Conservation (phyloP, 2,113 vertebrate species). For the Perognathus longimembris region DNA sequence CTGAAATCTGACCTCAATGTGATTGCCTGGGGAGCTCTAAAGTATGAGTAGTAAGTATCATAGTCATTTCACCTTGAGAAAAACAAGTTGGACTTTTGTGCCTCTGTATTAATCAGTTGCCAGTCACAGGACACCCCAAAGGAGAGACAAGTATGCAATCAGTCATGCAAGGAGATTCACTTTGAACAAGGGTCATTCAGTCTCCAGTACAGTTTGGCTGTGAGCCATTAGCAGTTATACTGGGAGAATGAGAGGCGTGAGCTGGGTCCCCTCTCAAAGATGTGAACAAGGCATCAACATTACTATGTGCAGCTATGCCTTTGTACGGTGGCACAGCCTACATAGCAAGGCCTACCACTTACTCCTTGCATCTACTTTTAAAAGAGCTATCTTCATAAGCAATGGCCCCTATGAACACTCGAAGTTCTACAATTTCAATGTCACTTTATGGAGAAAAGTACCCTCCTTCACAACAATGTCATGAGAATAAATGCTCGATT, state of each 20-base stretch:
- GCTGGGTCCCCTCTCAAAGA: background rate
- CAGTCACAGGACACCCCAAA: background rate
- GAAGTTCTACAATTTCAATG: constrained; percentile 4
- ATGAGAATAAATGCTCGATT: background rate
- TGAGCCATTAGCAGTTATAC: background rate
- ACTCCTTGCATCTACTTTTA: background rate
- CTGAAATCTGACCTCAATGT: background rate
- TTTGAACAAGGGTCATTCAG: background rate
- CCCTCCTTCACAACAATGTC: background rate
- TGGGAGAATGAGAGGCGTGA: background rate
- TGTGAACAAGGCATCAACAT: background rate
- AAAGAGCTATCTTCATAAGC: background rate
- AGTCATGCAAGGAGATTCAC: constrained; percentile 1
- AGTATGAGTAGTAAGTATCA: background rate
- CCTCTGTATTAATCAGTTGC: background rate
- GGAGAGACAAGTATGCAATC: background rate
- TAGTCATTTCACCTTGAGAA: constrained; percentile 13
- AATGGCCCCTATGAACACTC: background rate
- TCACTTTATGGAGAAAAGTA: background rate
- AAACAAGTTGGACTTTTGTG: background rate
- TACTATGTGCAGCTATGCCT: background rate
- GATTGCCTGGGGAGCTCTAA: background rate
- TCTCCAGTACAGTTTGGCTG: background rate
- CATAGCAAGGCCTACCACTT: background rate
- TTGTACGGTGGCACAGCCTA: background rate